Percentiles rank a stretch among this genome's conserved stretches.
phyloP scores from a whole-genome alignment of 2,113 vertebrate genomes.

The Phrynosoma blainvillii region DNA sequence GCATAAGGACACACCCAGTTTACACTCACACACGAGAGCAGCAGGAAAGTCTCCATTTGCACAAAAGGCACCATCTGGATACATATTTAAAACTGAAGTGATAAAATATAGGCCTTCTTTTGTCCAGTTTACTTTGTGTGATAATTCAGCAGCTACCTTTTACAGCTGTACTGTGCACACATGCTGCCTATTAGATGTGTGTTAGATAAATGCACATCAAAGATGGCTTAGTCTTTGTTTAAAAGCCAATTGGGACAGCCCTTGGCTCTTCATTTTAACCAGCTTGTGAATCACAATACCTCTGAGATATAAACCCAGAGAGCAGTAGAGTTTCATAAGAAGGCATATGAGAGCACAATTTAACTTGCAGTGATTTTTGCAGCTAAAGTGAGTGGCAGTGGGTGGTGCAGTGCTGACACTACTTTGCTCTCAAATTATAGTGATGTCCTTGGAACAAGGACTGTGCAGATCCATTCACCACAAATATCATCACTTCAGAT shows the following conservation, averaged over 20 bases:
- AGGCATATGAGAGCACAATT: neutral
- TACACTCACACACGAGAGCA: neutral
- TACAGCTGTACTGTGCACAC: neutral
- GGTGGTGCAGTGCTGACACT: neutral
- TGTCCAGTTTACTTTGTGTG: neutral
- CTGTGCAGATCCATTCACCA: neutral
- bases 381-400: neutral
- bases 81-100: neutral
- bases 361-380: slow-evolving; percentile 3
- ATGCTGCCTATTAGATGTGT: neutral
- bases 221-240: neutral
- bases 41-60: neutral
- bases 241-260: neutral
- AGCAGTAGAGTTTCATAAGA: neutral
- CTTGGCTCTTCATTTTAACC: neutral
- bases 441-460: slow-evolving; percentile 16
- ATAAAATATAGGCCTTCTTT: neutral
- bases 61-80: neutral
- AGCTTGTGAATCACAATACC: neutral
- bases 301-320: neutral
- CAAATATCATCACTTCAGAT: neutral
- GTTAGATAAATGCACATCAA: neutral
- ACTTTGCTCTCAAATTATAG: neutral
- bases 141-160: neutral
- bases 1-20: neutral